Evolutionary conservation across 2,797 vertebrate species (phyloP), one percentile per base, ranked within the genome.

Genomic region (Tympanoctomys barrerae): DNA sequence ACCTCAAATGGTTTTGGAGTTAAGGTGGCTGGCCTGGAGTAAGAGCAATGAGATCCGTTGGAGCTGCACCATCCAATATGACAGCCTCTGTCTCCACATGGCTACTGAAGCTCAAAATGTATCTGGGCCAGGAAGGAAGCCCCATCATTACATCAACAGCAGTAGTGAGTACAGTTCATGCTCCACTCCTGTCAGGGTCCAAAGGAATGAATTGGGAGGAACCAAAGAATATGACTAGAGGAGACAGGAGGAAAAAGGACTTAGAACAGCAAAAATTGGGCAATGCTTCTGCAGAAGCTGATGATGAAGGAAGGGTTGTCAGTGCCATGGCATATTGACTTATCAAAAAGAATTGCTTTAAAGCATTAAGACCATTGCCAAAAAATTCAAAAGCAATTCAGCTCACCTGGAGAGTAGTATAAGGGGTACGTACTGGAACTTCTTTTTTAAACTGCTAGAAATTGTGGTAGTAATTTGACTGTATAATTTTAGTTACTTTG

Each of bases 301-400:
- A n/a, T n/a, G 14, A 68, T n/a, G 33, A n/a, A n/a, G 14, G 33
- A 68, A 68, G n/a, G 18, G 2, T 73, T 99, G 99, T 99, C 99
- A 1, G 99, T 99, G 1, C 99, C 99, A 0, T 99, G 99, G 99
- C 99, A 99, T 97, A 99, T 99, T 39, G 99, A 99, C 96, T 99
- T 99, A 46, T 99, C 99, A 1, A 99, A 99, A 97, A 99, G 99
- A 93, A 99, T 99, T 86, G 99, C 99, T 0, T 98, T 99, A 24
- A 99, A 99, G 97, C 99, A 99, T 96, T 99, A 99, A 98, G 99
- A 99, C 64, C 99, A 99, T 39, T 99, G 99, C 98, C 94, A 93
- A 64, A 99, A 99, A 97, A 98, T 95, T 0, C 97, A 99, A 82
- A 70, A 59, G 0, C 98, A 98, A 16, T 99, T 97, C 71, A 99